Evolutionary conservation across 2,797 vertebrate genomes (phyloP).

Genomic region (Lagodon rhomboides): DNA sequence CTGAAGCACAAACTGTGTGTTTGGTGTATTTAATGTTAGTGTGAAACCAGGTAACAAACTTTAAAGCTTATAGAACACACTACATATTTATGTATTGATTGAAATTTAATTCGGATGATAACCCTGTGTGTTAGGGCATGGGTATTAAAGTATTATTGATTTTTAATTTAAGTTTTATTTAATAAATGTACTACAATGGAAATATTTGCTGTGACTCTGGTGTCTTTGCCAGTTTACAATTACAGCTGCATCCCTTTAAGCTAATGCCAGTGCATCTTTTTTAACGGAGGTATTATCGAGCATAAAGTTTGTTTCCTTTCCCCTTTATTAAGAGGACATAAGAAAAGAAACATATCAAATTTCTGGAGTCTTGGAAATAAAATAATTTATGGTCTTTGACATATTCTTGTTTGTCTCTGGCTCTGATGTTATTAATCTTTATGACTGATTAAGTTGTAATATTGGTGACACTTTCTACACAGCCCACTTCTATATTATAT

Average conservation of each 20-base stretch:
- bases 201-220: neutral
- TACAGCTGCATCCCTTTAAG: neutral
- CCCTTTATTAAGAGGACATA: neutral
- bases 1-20: constrained; percentile 3
- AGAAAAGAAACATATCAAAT: too few species aligned
- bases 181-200: neutral
- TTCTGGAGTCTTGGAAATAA: too few species aligned
- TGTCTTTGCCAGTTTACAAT: neutral
- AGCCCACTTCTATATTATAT: too few species aligned
- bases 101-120: neutral
- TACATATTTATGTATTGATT: constrained; percentile 1
- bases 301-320: neutral
- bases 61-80: neutral
- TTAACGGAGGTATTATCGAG: neutral
- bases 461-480: too few species aligned
- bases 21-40: constrained; percentile 15
- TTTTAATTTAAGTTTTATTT: neutral
- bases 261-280: neutral
- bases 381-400: too few species aligned
- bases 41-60: constrained; percentile 8
- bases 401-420: too few species aligned
- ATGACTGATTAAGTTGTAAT: too few species aligned
- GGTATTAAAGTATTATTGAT: neutral
- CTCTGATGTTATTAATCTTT: too few species aligned
- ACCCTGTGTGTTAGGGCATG: neutral